phyloP scores from a whole-genome alignment of 2,113 vertebrate species.

The Chaetops frenatus region DNA sequence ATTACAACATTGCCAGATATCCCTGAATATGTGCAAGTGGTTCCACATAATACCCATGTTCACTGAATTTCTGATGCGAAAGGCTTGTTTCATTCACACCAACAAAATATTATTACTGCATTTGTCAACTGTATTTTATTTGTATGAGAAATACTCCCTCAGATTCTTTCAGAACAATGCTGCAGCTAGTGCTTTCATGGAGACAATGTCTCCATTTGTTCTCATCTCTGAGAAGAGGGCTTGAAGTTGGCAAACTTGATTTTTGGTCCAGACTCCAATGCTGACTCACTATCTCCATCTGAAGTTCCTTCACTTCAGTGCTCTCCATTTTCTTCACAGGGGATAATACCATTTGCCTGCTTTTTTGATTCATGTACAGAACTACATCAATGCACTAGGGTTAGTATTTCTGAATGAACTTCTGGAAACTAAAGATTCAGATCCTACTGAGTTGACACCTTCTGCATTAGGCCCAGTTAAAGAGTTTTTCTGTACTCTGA shows the following conservation, averaged over 20 bases:
- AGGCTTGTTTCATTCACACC: not conserved
- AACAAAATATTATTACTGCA: not conserved
- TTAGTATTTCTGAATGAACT: not conserved
- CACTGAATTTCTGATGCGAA: not conserved
- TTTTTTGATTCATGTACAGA: not conserved
- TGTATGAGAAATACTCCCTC: not conserved
- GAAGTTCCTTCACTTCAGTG: not conserved
- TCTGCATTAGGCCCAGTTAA: not conserved
- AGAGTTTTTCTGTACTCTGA: not conserved
- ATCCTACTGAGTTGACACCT: not conserved
- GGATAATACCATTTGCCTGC: not conserved
- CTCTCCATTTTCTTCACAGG: not conserved
- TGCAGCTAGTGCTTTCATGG: not conserved
- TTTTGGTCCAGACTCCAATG: not conserved
- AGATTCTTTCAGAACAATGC: not conserved
- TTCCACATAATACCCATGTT: not conserved
- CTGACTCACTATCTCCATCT: slow-evolving; percentile 26
- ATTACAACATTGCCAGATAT: not conserved
- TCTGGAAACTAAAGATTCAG: not conserved
- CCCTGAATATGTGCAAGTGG: not conserved
- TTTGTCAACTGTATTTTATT: not conserved
- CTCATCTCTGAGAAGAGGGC: not conserved
- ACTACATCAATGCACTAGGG: not conserved
- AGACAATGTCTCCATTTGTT: not conserved
- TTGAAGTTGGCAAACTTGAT: not conserved